Percentiles rank a stretch among this genome's conserved stretches.
Evolutionary conservation across 2,888 invertebrate species (phyloP).

Genomic region (Drosophila quinaria): DNA sequence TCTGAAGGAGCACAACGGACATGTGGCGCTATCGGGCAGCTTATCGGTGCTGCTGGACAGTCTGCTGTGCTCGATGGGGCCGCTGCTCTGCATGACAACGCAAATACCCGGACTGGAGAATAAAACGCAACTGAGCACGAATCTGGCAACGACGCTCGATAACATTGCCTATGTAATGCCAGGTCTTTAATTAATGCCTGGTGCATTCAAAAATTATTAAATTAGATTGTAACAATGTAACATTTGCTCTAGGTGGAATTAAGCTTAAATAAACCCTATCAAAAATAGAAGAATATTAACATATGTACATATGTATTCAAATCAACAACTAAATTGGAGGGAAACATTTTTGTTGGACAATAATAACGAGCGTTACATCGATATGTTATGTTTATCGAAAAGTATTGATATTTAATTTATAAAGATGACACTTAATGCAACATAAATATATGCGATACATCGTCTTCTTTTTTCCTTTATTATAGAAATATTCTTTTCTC

Average conservation of each 20-base stretch:
- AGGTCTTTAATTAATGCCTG: constrained; percentile 87
- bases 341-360: no score
- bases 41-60: constrained; percentile 97
- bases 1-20: constrained; percentile 97
- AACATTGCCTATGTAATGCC: constrained; percentile 98
- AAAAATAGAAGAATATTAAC: no score
- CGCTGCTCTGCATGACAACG: constrained; percentile 93
- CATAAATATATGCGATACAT: no score
- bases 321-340: no score
- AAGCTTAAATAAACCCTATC: constrained; percentile 18
- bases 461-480: no score
- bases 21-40: constrained; percentile 97
- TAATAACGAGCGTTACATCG: no score
- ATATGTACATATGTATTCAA: no score
- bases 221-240: neutral
- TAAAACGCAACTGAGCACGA: constrained; percentile 87
- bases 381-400: no score
- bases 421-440: no score
- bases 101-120: constrained; percentile 92
- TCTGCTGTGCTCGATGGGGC: constrained; percentile 95
- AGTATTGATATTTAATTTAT: no score
- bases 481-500: no score
- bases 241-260: constrained; percentile 14
- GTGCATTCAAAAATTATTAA: neutral
- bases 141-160: constrained; percentile 91